Percentiles rank a stretch among this genome's conserved stretches.
Evolutionary conservation across 2,888 invertebrate genomes (phyloP).

Genomic region (Choreutis nemorana): DNA sequence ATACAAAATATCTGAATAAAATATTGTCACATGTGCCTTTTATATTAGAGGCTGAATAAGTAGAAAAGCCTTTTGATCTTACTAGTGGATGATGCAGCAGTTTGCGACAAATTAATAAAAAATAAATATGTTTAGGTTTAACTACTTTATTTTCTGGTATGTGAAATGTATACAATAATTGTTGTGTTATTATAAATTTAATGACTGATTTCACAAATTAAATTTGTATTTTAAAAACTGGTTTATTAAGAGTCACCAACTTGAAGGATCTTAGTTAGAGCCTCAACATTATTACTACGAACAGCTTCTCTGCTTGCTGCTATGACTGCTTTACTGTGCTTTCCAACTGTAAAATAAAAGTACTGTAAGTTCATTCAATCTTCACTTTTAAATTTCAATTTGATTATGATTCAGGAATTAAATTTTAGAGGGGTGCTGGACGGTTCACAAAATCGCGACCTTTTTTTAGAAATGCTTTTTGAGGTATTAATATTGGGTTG

Average conservation of each 20-base stretch:
- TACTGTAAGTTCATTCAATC: too few relatives aligned
- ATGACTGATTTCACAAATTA: conserved; percentile 13
- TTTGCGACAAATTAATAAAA: too few relatives aligned
- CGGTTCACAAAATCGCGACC: too few relatives aligned
- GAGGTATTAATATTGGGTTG: too few relatives aligned
- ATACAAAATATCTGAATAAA: background rate
- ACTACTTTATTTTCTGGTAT: background rate
- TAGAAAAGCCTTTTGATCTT: too few relatives aligned
- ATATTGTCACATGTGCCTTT: background rate
- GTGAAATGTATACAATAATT: too few relatives aligned
- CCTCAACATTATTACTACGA: conserved; percentile 71
- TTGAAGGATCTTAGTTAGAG: conserved; percentile 72
- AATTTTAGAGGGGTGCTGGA: background rate
- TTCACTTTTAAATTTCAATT: background rate
- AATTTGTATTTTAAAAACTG: conserved; percentile 15
- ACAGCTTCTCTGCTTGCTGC: conserved; percentile 73
- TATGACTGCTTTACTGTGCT: conserved; percentile 72
- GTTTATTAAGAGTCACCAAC: conserved; percentile 64
- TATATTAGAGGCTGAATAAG: too few relatives aligned
- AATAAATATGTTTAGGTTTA: too few relatives aligned
- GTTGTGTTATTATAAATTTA: too few relatives aligned
- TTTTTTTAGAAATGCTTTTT: too few relatives aligned
- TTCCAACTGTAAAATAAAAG: conserved; percentile 68
- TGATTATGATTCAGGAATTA: too few relatives aligned
- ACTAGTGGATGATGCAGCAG: too few relatives aligned